Percentiles rank a stretch among this genome's conserved stretches.
Evolutionary conservation across 2,113 vertebrate genomes (phyloP).

Genomic region (Cheirogaleus medius): DNA sequence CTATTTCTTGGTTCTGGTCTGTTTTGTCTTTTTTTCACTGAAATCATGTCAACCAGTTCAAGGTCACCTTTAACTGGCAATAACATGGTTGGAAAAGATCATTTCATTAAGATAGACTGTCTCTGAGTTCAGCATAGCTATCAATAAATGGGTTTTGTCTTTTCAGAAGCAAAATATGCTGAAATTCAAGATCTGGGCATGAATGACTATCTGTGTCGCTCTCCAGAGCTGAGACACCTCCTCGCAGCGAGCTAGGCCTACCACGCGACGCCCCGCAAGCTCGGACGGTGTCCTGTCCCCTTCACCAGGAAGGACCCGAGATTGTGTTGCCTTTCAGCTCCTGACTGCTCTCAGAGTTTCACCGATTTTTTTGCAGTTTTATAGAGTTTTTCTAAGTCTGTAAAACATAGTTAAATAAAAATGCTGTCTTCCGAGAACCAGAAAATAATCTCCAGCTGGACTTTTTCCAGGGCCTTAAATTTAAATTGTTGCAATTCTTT

Average conservation of each 20-base stretch:
- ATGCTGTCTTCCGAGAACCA: not conserved
- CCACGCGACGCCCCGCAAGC: not conserved
- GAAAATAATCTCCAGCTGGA: not conserved
- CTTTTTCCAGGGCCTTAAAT: not conserved
- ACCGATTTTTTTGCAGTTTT: too few relatives aligned
- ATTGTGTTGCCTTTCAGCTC: not conserved
- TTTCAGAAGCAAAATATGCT: slow-evolving; percentile 51
- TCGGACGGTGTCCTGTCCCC: not conserved
- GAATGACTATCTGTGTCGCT: not conserved
- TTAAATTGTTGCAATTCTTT: slow-evolving; percentile 6
- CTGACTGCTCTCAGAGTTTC: not conserved
- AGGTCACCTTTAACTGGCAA: slow-evolving; percentile 17
- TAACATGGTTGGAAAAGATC: slow-evolving; percentile 36
- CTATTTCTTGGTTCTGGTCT: not conserved
- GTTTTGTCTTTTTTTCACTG: not conserved
- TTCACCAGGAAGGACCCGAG: not conserved
- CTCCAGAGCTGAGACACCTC: not conserved
- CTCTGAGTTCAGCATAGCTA: slow-evolving; percentile 13
- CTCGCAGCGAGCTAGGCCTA: not conserved
- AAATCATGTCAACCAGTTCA: slow-evolving; percentile 12
- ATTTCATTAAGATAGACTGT: not conserved
- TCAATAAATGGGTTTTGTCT: slow-evolving; percentile 52
- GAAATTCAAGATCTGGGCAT: slow-evolving; percentile 42
- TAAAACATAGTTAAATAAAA: not conserved
- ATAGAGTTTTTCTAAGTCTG: not conserved